phyloP scores from a whole-genome alignment of 64 coral and sea anemone genomes.

The Cladopsammia gracilis region DNA sequence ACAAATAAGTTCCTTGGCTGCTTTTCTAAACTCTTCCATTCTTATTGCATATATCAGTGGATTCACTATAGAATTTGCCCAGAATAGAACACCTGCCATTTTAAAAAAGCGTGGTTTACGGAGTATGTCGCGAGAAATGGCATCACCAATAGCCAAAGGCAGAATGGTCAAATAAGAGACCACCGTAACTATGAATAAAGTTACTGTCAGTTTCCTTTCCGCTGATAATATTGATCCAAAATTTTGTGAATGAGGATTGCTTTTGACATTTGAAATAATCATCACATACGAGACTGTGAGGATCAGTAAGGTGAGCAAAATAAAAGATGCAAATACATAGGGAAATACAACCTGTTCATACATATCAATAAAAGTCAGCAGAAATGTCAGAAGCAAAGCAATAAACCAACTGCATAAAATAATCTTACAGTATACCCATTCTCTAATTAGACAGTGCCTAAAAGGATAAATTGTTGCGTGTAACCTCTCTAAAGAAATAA shows the following conservation, averaged over 20 bases:
- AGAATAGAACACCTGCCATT: neutral
- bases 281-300: neutral
- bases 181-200: neutral
- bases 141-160: neutral
- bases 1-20: neutral
- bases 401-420: neutral
- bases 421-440: neutral
- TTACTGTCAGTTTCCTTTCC: neutral
- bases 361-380: neutral
- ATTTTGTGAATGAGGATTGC: neutral
- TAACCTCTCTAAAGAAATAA: neutral
- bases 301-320: neutral
- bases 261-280: neutral
- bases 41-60: neutral
- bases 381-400: neutral
- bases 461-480: slow-evolving; percentile 3
- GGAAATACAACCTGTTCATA: neutral
- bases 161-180: neutral
- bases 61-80: neutral
- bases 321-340: neutral
- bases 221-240: neutral
- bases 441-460: neutral
- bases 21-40: neutral
- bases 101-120: too few relatives aligned
- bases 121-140: neutral